Evolutionary conservation across 2,888 invertebrate species (phyloP).

Genomic region (Pyrrhosoma nymphula): DNA sequence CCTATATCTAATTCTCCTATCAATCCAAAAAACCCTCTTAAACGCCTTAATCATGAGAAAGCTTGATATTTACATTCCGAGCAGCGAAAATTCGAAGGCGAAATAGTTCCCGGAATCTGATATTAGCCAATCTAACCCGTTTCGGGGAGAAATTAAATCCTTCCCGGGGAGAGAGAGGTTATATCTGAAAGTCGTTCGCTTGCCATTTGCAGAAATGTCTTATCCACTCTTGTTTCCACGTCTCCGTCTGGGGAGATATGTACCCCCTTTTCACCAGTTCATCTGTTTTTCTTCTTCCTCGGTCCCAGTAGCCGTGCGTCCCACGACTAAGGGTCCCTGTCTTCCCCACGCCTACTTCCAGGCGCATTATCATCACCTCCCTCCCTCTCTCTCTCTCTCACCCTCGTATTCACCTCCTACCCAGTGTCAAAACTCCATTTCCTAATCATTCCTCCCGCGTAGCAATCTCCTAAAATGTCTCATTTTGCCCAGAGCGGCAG

Average conservation of each 20-base stretch:
- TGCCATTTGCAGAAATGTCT: background rate
- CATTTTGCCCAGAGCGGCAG: background rate
- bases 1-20: background rate
- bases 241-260: too few species aligned
- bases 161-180: background rate
- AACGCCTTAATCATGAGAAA: background rate
- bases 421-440: background rate
- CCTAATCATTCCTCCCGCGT: background rate
- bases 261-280: background rate
- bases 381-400: background rate
- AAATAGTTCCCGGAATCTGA: background rate
- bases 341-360: background rate
- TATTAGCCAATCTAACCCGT: background rate
- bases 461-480: constrained; percentile 1
- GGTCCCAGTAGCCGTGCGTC: background rate
- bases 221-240: background rate
- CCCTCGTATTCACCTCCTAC: background rate
- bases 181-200: background rate
- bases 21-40: background rate
- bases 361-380: background rate
- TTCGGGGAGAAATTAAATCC: background rate
- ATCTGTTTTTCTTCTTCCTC: background rate
- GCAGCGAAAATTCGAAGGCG: background rate
- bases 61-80: background rate
- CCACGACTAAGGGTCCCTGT: background rate